These are phyloP conservation scores for Rhegmatorhina hoffmannsi DNA, from an alignment of 2,113 vertebrate species.

Conservation along the genomic window DNA sequence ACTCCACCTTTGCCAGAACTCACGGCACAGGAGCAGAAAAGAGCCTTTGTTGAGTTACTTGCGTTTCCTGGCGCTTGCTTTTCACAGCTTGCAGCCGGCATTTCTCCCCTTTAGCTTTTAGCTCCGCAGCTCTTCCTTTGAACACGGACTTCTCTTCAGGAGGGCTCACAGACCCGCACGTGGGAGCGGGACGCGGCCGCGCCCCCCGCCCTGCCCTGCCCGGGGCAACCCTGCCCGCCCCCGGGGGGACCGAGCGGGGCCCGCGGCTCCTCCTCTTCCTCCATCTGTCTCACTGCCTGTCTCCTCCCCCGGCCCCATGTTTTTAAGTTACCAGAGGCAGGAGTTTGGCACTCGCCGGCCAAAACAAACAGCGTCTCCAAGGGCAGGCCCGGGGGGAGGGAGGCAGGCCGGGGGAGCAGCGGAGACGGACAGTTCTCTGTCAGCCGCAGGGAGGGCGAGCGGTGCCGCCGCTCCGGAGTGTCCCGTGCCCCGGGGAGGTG, in stretches of 20 bases:
- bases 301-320: constrained; percentile 40
- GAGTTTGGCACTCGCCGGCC: constrained; percentile 32
- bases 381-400: not conserved
- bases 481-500: too few species aligned
- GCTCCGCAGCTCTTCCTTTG: not conserved
- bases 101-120: not conserved
- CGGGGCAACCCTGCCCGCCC: not conserved
- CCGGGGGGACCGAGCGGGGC: not conserved
- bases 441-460: not conserved
- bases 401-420: not conserved
- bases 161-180: too few species aligned
- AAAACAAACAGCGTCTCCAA: constrained; percentile 67
- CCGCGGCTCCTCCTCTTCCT: constrained; percentile 52
- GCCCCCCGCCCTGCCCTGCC: too few species aligned
- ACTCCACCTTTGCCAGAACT: not conserved
- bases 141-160: rapidly evolving
- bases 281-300: not conserved
- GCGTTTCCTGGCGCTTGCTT: not conserved
- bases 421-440: not conserved
- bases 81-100: not conserved
- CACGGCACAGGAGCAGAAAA: not conserved
- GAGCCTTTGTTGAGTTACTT: not conserved
- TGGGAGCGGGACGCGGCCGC: too few species aligned
- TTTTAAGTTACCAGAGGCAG: constrained; percentile 13
- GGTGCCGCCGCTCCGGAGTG: too few species aligned